Base-by-base conservation (phyloP, 2,888 invertebrate species). In the Euclidia mi region DNA sequence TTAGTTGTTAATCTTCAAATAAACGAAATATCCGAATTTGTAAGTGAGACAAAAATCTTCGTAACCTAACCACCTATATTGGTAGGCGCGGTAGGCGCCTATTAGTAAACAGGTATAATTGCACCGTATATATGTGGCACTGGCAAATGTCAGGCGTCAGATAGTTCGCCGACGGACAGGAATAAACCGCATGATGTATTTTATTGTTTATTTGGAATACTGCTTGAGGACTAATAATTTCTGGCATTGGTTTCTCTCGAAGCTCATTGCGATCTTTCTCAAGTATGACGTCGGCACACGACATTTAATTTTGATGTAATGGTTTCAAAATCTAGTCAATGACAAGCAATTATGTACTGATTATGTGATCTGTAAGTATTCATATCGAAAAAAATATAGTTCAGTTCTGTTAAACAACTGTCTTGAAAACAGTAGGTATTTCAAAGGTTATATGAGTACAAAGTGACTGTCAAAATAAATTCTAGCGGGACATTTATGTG, bases 61-160 rank as follows among this genome's bases (percentile, higher is more conserved):
- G 35, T 14, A 35, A 35, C 9, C 35, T 15, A 35, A 47, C 7
- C 9, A 10, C 3, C 34, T 45, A 14, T 15, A 35, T 17, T 25
- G 1, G 20, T 25, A 25, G 20, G n/a, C n/a, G n/a, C 28, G 2
- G n/a, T 34, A 49, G 49, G 34, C 41, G 41, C 41, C 34, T 25
- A 18, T 4, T 3, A 20, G 11, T 10, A 17, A 43, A 29, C 35
- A 38, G 37, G 34, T 56, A 58, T 29, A n/a, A 35, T 32, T 28
- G 25, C 11, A 7, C 31, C 43, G 56, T 76, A 63, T 37, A 48
- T 63, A 62, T 65, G n/a, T 25, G 35, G 15, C 50, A 18, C 68
- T 65, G 65, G 53, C 46, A 79, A 79, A 79, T 79, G 80, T 80
- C 79, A 79, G 46, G 17, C 57, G 68, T 46, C 61, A 61, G 68